Base-by-base conservation (phyloP, 2,113 vertebrate genomes). In the Panthera uncia region DNA sequence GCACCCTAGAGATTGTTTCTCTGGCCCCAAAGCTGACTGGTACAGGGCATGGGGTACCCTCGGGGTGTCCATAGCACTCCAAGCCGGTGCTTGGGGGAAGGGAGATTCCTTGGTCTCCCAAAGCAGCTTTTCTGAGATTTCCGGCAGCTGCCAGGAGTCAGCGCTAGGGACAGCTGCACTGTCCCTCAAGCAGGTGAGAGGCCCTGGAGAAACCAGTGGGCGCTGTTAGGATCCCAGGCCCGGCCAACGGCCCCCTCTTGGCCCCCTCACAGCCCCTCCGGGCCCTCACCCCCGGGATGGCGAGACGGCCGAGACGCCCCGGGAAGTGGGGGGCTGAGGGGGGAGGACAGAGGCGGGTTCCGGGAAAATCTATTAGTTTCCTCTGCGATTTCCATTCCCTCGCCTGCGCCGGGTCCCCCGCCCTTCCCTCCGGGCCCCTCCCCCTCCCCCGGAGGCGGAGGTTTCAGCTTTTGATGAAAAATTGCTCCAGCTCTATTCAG, bases 401-500 rank as follows among this genome's bases (percentile, higher is more conserved):
- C 91, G 96, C 79, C 80, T 48, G 45, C 1, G n/a, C 89, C 16
- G 10, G 9, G 63, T 29, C 27, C 57, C 82, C 96, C 93, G 65
- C 50, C 50, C 33, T 29, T 29, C 85, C 85, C 96, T 14, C 14
- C 14, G n/a, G 55, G 87, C 97, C 97, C 95, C 98, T 93, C 98
- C 98, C 98, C 97, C 98, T 97, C 96, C 97, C 27, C 2, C 69
- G 13, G 23, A 97, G 91, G 94, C 95, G 91, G 96, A 98, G 97
- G 98, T 97, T 98, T 98, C 99, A 98, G 99, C 98, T 99, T 99
- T 94, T 98, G 98, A 99, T 99, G 99, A 99, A 99, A 99, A 99
- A 99, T 99, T 99, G 99, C 99, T 99, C 98, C 98, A 98, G 98
- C 98, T 98, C 98, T 99, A 98, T 99, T 99, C 98, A 99, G 99